Evolutionary conservation across 2,797 vertebrate species (phyloP), one percentile per base, ranked within the genome.

Genomic region (Malacoctenus gilli): DNA sequence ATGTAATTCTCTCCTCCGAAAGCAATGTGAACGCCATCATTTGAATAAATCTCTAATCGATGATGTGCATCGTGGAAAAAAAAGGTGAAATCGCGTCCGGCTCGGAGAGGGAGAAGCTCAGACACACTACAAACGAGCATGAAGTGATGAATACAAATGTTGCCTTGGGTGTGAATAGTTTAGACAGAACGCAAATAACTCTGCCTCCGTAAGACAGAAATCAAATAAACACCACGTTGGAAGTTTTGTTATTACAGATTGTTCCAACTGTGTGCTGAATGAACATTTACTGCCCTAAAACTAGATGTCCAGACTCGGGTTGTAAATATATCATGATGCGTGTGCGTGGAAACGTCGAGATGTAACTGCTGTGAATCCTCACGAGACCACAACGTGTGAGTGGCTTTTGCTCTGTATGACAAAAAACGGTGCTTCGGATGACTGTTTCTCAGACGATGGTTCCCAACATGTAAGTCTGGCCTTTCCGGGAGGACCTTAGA

Each of bases 311-410:
- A 28, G 25, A 28, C 57, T 64, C 67, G 50, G 72, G 66, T 61
- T 85, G 73, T 80, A 80, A 57, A 81, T 85, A 72, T 48, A 38
- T 64, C 40, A 20, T 32, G 48, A 44, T 59, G 55, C 63, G 56
- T 60, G 51, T 80, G 56, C 9, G 9, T 28, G 6, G 5, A 2
- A 59, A 60, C 59, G 62, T 54, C 47, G 5, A 28, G 31, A 20
- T 36, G 15, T 38, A 59, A 57, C 22, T 55, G 41, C n/a, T 71
- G 13, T n/a, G n/a, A n/a, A n/a, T n/a, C n/a, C n/a, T n/a, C n/a
- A n/a, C n/a, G n/a, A n/a, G n/a, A n/a, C n/a, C n/a, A n/a, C n/a
- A n/a, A n/a, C n/a, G n/a, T n/a, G n/a, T n/a, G n/a, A n/a, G n/a
- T 59, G 68, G 42, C 30, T 52, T 61, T 52, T 62, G 34, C 32